Conservation (phyloP, 2,797 vertebrate species). For the Micropoecilia bifurca region DNA sequence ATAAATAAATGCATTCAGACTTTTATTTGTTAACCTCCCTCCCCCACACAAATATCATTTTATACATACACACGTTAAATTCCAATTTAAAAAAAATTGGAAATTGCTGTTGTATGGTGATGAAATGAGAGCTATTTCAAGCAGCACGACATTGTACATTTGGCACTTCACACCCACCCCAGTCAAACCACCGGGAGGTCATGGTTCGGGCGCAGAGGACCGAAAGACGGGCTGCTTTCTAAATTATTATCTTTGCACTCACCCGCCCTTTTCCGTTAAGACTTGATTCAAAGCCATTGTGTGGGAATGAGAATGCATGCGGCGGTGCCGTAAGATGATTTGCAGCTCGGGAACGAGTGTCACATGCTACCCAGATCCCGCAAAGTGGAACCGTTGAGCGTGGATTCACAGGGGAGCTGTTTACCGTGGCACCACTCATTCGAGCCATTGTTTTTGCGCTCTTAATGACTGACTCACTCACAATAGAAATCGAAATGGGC, state of each 20-base stretch:
- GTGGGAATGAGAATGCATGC: conserved; percentile 65
- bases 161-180: conserved; percentile 43
- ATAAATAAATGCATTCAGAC: not conserved
- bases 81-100: not conserved
- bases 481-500: conserved; percentile 77
- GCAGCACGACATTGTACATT: conserved; percentile 13
- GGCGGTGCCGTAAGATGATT: conserved; percentile 74
- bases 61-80: too few relatives aligned
- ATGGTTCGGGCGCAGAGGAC: conserved; percentile 49
- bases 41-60: not conserved
- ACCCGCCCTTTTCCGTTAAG: conserved; percentile 47
- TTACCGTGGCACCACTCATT: conserved; percentile 75
- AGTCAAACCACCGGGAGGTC: conserved; percentile 51
- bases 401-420: conserved; percentile 80
- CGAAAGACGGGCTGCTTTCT: conserved; percentile 56
- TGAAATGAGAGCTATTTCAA: not conserved
- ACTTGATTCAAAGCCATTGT: conserved; percentile 71
- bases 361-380: conserved; percentile 47
- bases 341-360: conserved; percentile 49
- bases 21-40: not conserved
- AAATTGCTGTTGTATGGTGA: not conserved
- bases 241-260: conserved; percentile 57
- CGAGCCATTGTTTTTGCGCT: conserved; percentile 74
- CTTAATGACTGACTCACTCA: conserved; percentile 79
- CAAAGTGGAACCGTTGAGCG: conserved; percentile 71